Evolutionary conservation across 2,797 vertebrate species (phyloP), one percentile per base, ranked within the genome.

Genomic region (Erpetoichthys calabaricus): DNA sequence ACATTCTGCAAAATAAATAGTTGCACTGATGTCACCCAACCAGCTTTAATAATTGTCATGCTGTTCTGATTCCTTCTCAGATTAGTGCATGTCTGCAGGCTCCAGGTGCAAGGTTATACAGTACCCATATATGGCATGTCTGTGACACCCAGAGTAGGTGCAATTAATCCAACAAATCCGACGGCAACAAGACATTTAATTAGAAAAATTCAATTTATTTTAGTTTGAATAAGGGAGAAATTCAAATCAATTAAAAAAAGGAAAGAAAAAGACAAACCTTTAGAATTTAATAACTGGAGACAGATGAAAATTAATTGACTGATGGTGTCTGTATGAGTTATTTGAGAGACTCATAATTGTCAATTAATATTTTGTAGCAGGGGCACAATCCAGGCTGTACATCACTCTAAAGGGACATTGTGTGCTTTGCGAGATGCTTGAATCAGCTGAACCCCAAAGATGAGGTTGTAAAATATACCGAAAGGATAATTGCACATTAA

Each of bases 261-360:
- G 90, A 75, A 74, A 65, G 79, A 85, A 80, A 75, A 74, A 65
- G 79, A 85, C 79, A 79, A 84, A 88, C 85, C 86, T 90, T 90
- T 82, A 77, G 80, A 82, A 80, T 79, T 78, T 78, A 83, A 81
- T 83, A 82, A 85, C 79, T 83, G 78, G 75, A 85, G 81, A 85
- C 58, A 53, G 68, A 70, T 64, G 65, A 63, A 71, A 76, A 69
- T 76, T 63, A 68, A 74, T 76, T 78, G 81, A 76, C 81, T 80
- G 79, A 84, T 83, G 72, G 83, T 84, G 79, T 86, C 80, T 84
- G 76, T 80, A 79, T 82, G 83, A 87, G 89, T 89, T 80, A 82
- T 78, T 82, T 80, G 77, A 86, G 85, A 82, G 84, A 80, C 82
- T 82, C 86, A 89, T 89, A 85, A 84, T 78, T 81, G 80, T 78